These are phyloP conservation scores for Idris sp. DNA, from an alignment of 1,140 invertebrate genomes.

Conservation along the genomic window DNA sequence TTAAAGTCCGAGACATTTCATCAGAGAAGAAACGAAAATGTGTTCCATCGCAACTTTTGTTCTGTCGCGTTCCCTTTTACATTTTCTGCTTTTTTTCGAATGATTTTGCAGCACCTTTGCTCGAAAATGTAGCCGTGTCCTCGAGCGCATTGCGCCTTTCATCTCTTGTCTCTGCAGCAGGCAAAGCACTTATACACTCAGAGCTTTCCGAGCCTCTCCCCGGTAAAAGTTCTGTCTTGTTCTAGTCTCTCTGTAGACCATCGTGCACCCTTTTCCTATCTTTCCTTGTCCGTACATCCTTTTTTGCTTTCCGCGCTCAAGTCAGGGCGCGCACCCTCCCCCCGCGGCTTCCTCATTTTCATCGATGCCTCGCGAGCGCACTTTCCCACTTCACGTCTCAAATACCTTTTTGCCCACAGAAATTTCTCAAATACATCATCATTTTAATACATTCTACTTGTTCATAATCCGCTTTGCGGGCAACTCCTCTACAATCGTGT, in stretches of 20 bases:
- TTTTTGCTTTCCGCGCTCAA: slow-evolving; percentile 56
- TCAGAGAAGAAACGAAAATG: slow-evolving; percentile 48
- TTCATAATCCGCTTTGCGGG: slow-evolving; percentile 73
- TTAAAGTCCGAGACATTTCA: slow-evolving; percentile 52
- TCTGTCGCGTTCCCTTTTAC: slow-evolving; percentile 47
- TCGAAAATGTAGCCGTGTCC: slow-evolving; percentile 75
- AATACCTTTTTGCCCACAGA: slow-evolving; percentile 58
- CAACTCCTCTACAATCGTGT: slow-evolving; percentile 40
- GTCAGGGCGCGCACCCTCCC: slow-evolving; percentile 24
- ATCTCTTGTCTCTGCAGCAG: slow-evolving; percentile 75
- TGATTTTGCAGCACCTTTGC: slow-evolving; percentile 72
- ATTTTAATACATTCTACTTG: slow-evolving; percentile 77
- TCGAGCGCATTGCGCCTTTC: slow-evolving; percentile 74
- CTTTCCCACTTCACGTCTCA: slow-evolving; percentile 40
- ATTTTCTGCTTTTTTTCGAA: slow-evolving; percentile 63
- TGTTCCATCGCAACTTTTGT: slow-evolving; percentile 52
- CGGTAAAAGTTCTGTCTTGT: slow-evolving; percentile 55
- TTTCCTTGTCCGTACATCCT: slow-evolving; percentile 57
- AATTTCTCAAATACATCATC: slow-evolving; percentile 72
- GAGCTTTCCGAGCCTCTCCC: slow-evolving; percentile 48
- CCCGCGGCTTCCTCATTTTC: slow-evolving; percentile 35
- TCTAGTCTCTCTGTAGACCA: slow-evolving; percentile 56
- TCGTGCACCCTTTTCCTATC: slow-evolving; percentile 40
- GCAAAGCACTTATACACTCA: slow-evolving; percentile 75
- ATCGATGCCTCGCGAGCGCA: not conserved